Percentiles rank a stretch among this genome's conserved stretches.
phyloP scores from a whole-genome alignment of 2,113 vertebrate genomes.

The Cyanoderma ruficeps region DNA sequence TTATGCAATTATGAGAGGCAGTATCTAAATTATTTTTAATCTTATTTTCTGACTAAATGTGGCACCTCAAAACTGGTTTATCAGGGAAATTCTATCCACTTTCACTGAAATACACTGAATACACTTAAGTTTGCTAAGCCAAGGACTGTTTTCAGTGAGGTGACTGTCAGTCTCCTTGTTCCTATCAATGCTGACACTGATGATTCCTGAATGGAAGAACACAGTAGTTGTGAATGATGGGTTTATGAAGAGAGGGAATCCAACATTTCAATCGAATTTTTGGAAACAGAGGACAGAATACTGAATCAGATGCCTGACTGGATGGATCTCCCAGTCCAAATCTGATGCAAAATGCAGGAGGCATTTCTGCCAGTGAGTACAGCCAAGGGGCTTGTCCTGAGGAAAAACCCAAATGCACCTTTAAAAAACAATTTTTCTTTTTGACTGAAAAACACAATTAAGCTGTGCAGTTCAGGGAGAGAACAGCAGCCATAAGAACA shows the following conservation, averaged over 20 bases:
- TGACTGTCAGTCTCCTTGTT: background rate
- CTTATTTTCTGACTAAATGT: background rate
- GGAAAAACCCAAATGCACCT: background rate
- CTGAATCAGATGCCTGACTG: background rate
- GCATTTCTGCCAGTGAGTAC: background rate
- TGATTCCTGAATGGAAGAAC: background rate
- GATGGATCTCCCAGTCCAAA: conserved; percentile 2
- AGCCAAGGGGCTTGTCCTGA: background rate
- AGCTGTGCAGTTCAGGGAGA: background rate
- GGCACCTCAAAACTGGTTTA: background rate
- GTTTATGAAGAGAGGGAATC: background rate
- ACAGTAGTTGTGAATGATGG: background rate
- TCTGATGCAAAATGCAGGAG: background rate
- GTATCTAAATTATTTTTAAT: background rate
- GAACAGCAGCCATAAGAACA: background rate
- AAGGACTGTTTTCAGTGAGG: background rate
- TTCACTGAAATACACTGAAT: background rate
- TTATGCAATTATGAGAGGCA: background rate
- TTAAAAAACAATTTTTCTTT: background rate
- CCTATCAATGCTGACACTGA: background rate
- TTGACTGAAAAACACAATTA: conserved; percentile 16
- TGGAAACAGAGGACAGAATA: background rate
- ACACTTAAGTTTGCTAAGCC: background rate
- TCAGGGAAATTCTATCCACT: background rate
- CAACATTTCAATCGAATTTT: background rate